These are phyloP conservation scores for Podarcis lilfordi DNA, from an alignment of 2,797 vertebrate species.

Conservation along the genomic window DNA sequence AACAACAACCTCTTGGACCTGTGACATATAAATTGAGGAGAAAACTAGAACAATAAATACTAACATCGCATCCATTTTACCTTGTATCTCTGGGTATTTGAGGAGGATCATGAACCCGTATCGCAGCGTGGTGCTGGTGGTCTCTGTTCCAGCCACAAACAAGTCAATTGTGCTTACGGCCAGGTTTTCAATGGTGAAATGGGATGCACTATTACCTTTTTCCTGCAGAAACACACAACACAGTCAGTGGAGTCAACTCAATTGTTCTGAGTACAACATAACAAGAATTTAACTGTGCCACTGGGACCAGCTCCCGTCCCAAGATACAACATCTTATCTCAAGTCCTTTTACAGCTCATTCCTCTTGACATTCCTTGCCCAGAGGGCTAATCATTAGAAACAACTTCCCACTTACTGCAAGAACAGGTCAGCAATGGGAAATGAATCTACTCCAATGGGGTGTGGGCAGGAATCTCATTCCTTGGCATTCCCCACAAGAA, in stretches of 20 bases:
- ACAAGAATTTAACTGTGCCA: no score
- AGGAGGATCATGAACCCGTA: slow-evolving; percentile 47
- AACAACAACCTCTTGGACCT: not conserved
- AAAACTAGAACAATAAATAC: not conserved
- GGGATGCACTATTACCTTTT: slow-evolving; percentile 8
- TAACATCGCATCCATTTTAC: slow-evolving; percentile 21
- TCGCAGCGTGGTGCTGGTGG: slow-evolving; percentile 54
- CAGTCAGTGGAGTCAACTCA: not conserved
- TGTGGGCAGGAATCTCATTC: no score
- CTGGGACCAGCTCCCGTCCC: no score
- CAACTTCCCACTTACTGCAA: not conserved
- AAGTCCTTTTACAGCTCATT: no score
- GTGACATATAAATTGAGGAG: not conserved
- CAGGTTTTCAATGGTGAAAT: slow-evolving; percentile 44
- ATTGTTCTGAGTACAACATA: not conserved
- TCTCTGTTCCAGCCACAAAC: slow-evolving; percentile 56
- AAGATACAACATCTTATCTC: no score
- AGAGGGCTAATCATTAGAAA: no score
- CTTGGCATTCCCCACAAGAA: no score
- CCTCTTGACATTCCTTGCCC: no score
- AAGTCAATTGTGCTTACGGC: not conserved
- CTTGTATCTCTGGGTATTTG: slow-evolving; percentile 66
- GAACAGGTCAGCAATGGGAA: not conserved
- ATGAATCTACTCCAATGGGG: not conserved
- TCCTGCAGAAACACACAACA: not conserved